phyloP scores from a whole-genome alignment of 2,797 vertebrate genomes.

The Mus caroli region DNA sequence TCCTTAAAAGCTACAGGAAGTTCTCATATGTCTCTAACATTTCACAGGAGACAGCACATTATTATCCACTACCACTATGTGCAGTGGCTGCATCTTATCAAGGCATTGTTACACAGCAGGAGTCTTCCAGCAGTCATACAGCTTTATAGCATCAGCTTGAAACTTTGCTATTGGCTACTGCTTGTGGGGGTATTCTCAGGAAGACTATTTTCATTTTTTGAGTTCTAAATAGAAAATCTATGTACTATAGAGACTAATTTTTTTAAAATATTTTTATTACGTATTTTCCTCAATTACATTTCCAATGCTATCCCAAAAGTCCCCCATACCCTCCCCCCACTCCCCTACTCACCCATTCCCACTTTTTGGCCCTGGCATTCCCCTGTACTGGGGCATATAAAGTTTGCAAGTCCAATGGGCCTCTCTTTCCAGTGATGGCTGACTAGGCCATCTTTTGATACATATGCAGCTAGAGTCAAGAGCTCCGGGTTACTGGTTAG shows the following conservation, averaged over 20 bases:
- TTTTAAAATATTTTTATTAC: no score
- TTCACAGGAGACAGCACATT: not conserved
- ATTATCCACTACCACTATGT: not conserved
- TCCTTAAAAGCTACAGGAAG: not conserved
- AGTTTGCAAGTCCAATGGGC: no score
- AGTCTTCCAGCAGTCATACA: not conserved
- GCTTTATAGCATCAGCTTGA: not conserved
- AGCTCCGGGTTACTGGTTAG: no score
- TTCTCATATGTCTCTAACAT: not conserved
- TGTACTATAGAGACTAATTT: not conserved
- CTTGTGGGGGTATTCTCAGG: not conserved
- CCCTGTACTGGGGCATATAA: no score
- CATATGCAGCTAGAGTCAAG: no score
- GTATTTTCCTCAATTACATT: no score
- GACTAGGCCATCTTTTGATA: no score
- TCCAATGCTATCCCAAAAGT: no score
- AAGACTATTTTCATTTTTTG: not conserved
- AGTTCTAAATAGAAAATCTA: conserved; percentile 15
- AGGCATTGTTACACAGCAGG: not conserved
- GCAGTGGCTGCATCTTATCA: not conserved
- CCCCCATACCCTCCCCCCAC: no score
- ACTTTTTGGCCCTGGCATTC: no score
- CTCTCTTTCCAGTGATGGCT: no score
- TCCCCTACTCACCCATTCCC: no score
- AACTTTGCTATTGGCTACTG: not conserved